These are phyloP conservation scores for Gadopsis marmoratus DNA, from an alignment of 2,797 vertebrate species.

Conservation along the genomic window DNA sequence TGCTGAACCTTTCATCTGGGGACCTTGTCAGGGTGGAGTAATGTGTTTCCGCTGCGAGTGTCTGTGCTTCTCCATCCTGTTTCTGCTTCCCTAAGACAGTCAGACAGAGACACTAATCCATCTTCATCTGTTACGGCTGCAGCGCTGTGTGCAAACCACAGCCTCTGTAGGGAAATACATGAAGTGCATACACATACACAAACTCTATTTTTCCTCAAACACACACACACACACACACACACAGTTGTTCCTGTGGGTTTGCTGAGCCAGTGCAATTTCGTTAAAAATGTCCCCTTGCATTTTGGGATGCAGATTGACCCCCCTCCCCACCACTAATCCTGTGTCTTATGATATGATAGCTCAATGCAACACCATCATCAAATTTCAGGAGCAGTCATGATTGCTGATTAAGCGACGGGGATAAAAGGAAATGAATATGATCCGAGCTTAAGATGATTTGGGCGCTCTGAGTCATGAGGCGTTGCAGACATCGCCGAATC, in stretches of 20 bases:
- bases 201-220: neutral
- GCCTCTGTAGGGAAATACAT: constrained; percentile 47
- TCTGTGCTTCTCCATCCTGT: constrained; percentile 30
- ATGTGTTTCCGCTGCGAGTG: constrained; percentile 43
- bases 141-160: constrained; percentile 13
- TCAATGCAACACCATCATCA: constrained; percentile 33
- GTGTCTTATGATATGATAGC: constrained; percentile 13
- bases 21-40: constrained; percentile 60
- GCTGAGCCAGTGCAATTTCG: constrained; percentile 43
- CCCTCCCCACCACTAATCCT: constrained; percentile 25
- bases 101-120: constrained; percentile 60
- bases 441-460: constrained; percentile 24
- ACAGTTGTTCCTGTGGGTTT: neutral
- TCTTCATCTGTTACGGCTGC: constrained; percentile 69
- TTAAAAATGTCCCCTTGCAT: constrained; percentile 36
- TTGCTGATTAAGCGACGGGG: constrained; percentile 27
- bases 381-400: constrained; percentile 21
- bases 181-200: neutral
- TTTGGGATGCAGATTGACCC: constrained; percentile 32
- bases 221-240: constrained; percentile 2
- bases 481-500: neutral
- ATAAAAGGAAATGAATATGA: constrained; percentile 1
- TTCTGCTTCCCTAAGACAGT: constrained; percentile 70
- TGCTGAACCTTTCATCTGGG: constrained; percentile 64
- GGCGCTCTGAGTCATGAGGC: constrained; percentile 15